Base-by-base conservation (phyloP, 2,113 vertebrate species). In the Mustelus asterias region DNA sequence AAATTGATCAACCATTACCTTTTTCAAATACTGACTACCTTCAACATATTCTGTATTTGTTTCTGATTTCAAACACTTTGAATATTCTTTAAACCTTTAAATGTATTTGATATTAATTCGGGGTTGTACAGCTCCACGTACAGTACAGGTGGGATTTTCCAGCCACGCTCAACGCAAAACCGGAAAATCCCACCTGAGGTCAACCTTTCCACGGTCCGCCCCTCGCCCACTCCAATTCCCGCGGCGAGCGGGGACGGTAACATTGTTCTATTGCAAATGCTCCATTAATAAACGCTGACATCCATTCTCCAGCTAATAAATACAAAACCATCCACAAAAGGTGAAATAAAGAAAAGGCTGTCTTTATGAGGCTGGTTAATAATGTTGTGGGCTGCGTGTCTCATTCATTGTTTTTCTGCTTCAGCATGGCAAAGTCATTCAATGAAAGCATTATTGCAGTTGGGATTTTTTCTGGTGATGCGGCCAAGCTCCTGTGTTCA, bases 401-500 rank as follows among this genome's bases (percentile, higher is more conserved):
- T 54, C 54, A 58, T 95, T 69, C 72, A 54, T 76, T 9, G 6
- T 29, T 76, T 20, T 96, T 29, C 0, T 95, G 96, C 96, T 96
- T 54, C 97, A 99, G 99, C 97, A 99, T 99, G 97, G 98, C 98
- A 89, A 98, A 96, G 69, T 98, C 98, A 11, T 99, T 99, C 97
- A 97, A 96, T 96, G 97, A 97, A 93, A 99, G 99, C 97, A 98
- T 98, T 1, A 85, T 98, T 29, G 96, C 98, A 41, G 97, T 97
- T 60, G 97, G 97, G 26, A 1, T 96, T 0, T 80, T 96, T 86
- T 97, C 98, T 60, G 97, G 97, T 96, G 98, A 97, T 0, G 97
- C 98, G 0, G 98, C 98, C 97, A 98, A 98, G 86, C 98, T 99
- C 86, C 96, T 99, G 96, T 99, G 98, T 96, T 97, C 97, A 97